A percentile compares a stretch with the other conserved stretches of the same genome.
phyloP scores from a whole-genome alignment of 2,888 invertebrate species.

The Melipona bicolor region DNA sequence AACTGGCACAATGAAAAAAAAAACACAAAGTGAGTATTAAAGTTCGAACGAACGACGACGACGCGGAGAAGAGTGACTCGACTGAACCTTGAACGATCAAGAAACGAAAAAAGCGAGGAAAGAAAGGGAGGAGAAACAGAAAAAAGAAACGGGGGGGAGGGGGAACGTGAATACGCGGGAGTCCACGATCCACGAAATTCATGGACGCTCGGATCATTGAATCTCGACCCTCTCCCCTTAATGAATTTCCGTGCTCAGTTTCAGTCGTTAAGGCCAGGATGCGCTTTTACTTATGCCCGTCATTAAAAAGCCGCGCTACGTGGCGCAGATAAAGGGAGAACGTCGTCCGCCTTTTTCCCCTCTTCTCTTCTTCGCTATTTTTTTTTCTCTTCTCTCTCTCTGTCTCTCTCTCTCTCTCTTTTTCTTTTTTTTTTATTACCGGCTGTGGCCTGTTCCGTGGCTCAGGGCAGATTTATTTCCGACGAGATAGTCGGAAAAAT shows the following conservation, averaged over 20 bases:
- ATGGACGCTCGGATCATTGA: slow-evolving; percentile 51
- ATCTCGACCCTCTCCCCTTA: slow-evolving; percentile 44
- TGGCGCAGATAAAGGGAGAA: slow-evolving; percentile 60
- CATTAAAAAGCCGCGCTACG: slow-evolving; percentile 68
- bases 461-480: slow-evolving; percentile 67
- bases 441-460: slow-evolving; percentile 53
- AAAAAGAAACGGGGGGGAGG: neutral
- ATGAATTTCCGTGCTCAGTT: slow-evolving; percentile 68
- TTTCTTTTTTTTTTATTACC: slow-evolving; percentile 43
- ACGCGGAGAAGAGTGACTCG: neutral
- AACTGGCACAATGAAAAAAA: neutral
- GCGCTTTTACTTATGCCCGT: slow-evolving; percentile 69
- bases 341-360: slow-evolving; percentile 27
- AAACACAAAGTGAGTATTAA: neutral
- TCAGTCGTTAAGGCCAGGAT: slow-evolving; percentile 70
- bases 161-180: neutral
- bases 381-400: neutral
- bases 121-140: neutral
- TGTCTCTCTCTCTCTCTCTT: neutral
- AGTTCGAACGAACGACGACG: neutral
- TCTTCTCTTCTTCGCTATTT: neutral
- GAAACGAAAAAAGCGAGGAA: neutral
- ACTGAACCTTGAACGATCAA: too few species aligned
- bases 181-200: slow-evolving; percentile 25
- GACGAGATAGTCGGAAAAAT: slow-evolving; percentile 67